phyloP scores from a whole-genome alignment of 2,888 invertebrate genomes.

The Parelbella ahira region DNA sequence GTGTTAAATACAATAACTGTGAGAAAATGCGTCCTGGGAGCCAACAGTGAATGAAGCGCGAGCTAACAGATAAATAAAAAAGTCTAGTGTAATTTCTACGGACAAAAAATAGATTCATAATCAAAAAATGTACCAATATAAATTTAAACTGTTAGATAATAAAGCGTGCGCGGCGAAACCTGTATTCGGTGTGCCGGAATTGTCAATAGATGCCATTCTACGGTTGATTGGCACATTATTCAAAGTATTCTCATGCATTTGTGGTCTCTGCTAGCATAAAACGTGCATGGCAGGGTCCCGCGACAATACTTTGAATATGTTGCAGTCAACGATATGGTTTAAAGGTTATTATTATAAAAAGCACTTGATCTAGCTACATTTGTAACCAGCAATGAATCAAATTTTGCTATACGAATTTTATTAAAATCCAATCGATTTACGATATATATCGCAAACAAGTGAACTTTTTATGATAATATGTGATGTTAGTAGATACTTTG shows the following conservation, averaged over 20 bases:
- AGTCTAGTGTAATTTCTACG: conserved; percentile 81
- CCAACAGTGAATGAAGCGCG: conserved; percentile 64
- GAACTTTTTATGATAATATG: conserved; percentile 22
- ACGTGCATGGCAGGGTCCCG: conserved; percentile 2
- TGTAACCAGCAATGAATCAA: conserved; percentile 2
- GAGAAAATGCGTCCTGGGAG: conserved; percentile 61
- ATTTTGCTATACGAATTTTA: conserved; percentile 18
- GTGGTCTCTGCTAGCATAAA: conserved; percentile 2
- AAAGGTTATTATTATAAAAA: conserved; percentile 21
- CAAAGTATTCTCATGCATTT: conserved; percentile 9
- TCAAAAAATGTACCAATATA: conserved; percentile 87
- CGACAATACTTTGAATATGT: conserved; percentile 20
- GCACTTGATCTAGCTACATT: conserved; percentile 10
- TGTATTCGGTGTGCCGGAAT: conserved; percentile 34
- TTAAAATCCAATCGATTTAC: conserved; percentile 9
- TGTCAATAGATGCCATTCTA: conserved; percentile 2
- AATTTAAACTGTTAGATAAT: conserved; percentile 73
- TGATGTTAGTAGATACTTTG: conserved; percentile 16
- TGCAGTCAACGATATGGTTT: conserved; percentile 11
- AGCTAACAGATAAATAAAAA: conserved; percentile 52
- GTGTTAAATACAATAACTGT: conserved; percentile 69
- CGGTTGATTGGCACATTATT: conserved; percentile 6
- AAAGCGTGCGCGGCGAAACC: conserved; percentile 55
- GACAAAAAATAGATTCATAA: conserved; percentile 82
- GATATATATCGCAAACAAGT: conserved; percentile 13